Conservation (phyloP, 1,140 invertebrate genomes). For the Bombus haemorrhoidalis region DNA sequence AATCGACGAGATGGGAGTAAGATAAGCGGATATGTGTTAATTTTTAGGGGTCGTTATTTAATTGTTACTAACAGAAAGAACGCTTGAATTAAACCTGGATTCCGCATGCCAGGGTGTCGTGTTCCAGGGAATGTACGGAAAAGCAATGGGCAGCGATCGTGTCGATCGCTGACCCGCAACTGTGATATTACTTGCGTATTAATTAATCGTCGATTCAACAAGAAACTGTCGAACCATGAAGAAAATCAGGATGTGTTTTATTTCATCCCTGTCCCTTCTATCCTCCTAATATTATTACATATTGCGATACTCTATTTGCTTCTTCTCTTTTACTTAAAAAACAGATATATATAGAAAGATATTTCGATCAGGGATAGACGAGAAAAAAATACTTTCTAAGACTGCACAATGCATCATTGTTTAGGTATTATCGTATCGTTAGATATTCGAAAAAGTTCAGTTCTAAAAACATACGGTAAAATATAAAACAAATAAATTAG, state of each 20-base stretch:
- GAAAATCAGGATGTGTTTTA: constrained; percentile 57
- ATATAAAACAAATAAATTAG: neutral
- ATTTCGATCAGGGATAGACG: neutral
- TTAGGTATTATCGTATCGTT: neutral
- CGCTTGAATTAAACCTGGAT: constrained; percentile 69
- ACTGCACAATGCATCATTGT: neutral
- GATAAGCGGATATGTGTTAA: constrained; percentile 48
- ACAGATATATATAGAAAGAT: neutral
- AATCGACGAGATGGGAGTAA: constrained; percentile 61
- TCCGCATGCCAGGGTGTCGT: constrained; percentile 41
- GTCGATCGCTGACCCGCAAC: constrained; percentile 72
- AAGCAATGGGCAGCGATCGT: constrained; percentile 66
- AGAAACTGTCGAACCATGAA: constrained; percentile 74
- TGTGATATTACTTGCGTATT: constrained; percentile 82
- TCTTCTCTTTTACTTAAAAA: neutral
- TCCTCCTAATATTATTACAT: neutral
- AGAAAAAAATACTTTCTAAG: neutral
- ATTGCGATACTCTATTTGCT: neutral
- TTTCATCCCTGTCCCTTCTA: constrained; percentile 29
- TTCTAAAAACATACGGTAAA: neutral
- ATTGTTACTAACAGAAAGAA: constrained; percentile 72
- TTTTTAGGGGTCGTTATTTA: constrained; percentile 73
- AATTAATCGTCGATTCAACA: constrained; percentile 79
- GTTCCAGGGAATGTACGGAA: constrained; percentile 65
- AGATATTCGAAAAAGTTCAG: neutral